Conservation (phyloP, 2,797 vertebrate genomes). For the Chelonia mydas region DNA sequence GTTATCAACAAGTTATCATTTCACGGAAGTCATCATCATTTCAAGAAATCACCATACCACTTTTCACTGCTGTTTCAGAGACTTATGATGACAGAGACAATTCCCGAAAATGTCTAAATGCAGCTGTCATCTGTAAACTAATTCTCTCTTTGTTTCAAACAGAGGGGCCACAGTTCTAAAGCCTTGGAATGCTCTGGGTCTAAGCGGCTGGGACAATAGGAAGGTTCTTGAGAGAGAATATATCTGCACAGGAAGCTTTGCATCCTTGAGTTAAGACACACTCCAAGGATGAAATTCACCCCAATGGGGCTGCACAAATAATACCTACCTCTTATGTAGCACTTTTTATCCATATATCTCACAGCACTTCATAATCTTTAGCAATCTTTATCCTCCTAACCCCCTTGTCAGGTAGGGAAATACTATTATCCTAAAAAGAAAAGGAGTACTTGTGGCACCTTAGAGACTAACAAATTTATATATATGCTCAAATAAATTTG, state of each 20-base stretch:
- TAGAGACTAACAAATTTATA: too few species aligned
- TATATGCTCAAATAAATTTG: too few species aligned
- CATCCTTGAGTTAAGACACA: not conserved
- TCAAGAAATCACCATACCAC: not conserved
- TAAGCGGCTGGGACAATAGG: not conserved
- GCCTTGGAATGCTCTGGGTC: not conserved
- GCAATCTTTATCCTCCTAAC: not conserved
- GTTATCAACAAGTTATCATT: slow-evolving; percentile 7
- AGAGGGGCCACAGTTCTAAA: not conserved
- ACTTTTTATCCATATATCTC: not conserved
- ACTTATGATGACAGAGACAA: slow-evolving; percentile 14
- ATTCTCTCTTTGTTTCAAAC: not conserved
- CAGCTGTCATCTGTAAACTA: slow-evolving; percentile 22
- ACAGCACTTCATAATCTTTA: not conserved
- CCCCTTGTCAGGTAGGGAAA: not conserved
- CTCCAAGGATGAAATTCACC: not conserved
- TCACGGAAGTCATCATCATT: not conserved
- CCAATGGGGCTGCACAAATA: not conserved
- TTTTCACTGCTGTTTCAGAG: not conserved
- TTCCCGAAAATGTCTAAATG: slow-evolving; percentile 29
- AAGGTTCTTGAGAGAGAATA: not conserved
- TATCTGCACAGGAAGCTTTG: not conserved
- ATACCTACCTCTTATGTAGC: not conserved
- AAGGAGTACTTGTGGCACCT: too few species aligned
- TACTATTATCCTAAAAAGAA: not conserved